A percentile compares a stretch with the other conserved stretches of the same genome.
Evolutionary conservation across 1,140 invertebrate species (phyloP).

Genomic region (Zaprionus africanus): DNA sequence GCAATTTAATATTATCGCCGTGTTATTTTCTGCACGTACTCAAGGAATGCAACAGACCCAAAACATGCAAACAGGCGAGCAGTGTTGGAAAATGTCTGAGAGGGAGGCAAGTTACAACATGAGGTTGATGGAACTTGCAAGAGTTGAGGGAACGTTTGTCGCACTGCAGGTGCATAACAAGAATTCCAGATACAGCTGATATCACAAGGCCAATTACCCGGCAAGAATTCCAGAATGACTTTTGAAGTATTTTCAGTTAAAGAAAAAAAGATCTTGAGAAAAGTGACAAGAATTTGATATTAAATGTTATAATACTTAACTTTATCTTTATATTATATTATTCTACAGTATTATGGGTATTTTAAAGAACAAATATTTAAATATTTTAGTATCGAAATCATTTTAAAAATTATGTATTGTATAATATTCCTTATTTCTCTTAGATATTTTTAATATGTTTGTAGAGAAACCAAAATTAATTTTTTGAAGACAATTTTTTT

Average conservation of each 20-base stretch:
- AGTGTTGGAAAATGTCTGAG: neutral
- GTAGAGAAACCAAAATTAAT: too few relatives aligned
- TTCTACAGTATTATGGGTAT: neutral
- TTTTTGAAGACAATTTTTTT: too few relatives aligned
- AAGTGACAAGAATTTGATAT: rapidly evolving
- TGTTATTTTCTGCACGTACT: constrained; percentile 77
- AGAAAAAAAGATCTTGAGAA: neutral
- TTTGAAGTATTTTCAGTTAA: neutral
- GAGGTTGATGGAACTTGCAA: neutral
- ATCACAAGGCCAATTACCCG: neutral
- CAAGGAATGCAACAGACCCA: constrained; percentile 38
- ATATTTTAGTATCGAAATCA: too few relatives aligned
- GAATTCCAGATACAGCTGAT: neutral
- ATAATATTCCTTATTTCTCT: too few relatives aligned
- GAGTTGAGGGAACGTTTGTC: neutral
- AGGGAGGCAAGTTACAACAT: constrained; percentile 1
- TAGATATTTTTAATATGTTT: too few relatives aligned
- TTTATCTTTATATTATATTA: too few relatives aligned
- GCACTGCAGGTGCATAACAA: neutral
- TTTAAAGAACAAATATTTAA: too few relatives aligned
- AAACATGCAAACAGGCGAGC: constrained; percentile 51
- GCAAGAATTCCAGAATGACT: neutral
- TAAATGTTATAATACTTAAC: neutral
- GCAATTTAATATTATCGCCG: constrained; percentile 81
- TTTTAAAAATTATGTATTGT: too few relatives aligned